Evolutionary conservation across 2,888 invertebrate genomes (phyloP).

Genomic region (Helicoverpa assulta): DNA sequence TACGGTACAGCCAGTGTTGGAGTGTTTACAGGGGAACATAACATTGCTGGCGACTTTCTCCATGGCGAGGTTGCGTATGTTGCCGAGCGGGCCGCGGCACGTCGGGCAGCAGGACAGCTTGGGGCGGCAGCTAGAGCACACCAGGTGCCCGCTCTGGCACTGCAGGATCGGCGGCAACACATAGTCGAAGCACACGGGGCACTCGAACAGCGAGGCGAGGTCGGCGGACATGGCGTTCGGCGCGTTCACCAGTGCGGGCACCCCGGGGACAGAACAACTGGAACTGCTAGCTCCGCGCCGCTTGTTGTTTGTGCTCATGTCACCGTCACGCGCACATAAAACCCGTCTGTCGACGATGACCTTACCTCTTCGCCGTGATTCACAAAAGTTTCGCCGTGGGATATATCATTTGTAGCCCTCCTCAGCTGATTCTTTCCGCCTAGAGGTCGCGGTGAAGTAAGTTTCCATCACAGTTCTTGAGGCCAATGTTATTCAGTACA

Average conservation of each 20-base stretch:
- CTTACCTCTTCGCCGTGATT: slow-evolving; percentile 68
- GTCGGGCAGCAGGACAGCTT: slow-evolving; percentile 99
- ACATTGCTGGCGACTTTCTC: slow-evolving; percentile 99
- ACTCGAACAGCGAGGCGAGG: slow-evolving; percentile 97
- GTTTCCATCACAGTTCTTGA: slow-evolving; percentile 86
- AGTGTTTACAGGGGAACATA: slow-evolving; percentile 99
- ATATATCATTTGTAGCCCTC: slow-evolving; percentile 87
- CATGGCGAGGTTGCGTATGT: slow-evolving; percentile 99
- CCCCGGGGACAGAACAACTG: slow-evolving; percentile 88
- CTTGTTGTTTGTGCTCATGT: slow-evolving; percentile 90
- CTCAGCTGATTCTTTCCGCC: slow-evolving; percentile 82
- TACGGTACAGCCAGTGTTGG: slow-evolving; percentile 97
- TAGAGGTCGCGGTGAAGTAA: slow-evolving; percentile 77
- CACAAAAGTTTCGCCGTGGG: slow-evolving; percentile 59
- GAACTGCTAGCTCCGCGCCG: slow-evolving; percentile 89
- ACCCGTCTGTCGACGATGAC: slow-evolving; percentile 80
- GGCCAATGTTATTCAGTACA: slow-evolving; percentile 74
- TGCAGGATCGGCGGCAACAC: slow-evolving; percentile 99
- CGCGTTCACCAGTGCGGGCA: slow-evolving; percentile 89
- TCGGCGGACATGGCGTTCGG: slow-evolving; percentile 94
- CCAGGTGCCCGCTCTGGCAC: slow-evolving; percentile 99
- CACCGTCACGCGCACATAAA: slow-evolving; percentile 87
- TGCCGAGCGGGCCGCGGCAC: slow-evolving; percentile 98
- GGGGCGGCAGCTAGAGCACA: slow-evolving; percentile 99
- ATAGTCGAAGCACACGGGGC: slow-evolving; percentile 99